phyloP scores from a whole-genome alignment of 1,140 invertebrate genomes.

The Drosophila neocordata region DNA sequence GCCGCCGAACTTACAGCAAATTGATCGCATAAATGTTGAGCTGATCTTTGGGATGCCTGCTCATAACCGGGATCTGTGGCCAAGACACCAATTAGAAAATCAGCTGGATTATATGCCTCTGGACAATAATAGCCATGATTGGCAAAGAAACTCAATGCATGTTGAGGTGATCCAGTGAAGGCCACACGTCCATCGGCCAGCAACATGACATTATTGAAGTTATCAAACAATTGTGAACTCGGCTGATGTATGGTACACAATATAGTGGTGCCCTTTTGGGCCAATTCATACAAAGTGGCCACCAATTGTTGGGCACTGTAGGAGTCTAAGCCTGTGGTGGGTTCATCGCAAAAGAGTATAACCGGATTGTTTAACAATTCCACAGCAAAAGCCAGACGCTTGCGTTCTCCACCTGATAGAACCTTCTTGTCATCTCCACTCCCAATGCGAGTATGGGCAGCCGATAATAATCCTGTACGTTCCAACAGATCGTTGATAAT shows the following conservation, averaged over 20 bases:
- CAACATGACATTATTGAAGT: slow-evolving; percentile 94
- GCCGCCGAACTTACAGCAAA: slow-evolving; percentile 90
- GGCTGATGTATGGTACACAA: slow-evolving; percentile 98
- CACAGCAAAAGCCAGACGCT: slow-evolving; percentile 95
- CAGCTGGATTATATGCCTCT: slow-evolving; percentile 94
- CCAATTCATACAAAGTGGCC: slow-evolving; percentile 87
- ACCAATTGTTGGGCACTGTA: slow-evolving; percentile 95
- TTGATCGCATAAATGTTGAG: slow-evolving; percentile 89
- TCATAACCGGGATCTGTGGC: slow-evolving; percentile 91
- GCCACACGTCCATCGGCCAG: slow-evolving; percentile 95
- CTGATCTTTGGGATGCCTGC: slow-evolving; percentile 85
- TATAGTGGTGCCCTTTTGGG: slow-evolving; percentile 90
- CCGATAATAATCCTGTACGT: slow-evolving; percentile 89
- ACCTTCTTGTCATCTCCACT: slow-evolving; percentile 88
- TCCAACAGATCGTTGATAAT: slow-evolving; percentile 88
- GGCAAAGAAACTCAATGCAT: slow-evolving; percentile 91
- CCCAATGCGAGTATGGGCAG: slow-evolving; percentile 90
- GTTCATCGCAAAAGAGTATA: slow-evolving; percentile 97
- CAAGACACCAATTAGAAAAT: slow-evolving; percentile 94
- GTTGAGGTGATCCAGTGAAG: slow-evolving; percentile 90
- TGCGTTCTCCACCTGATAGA: slow-evolving; percentile 96
- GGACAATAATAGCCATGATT: slow-evolving; percentile 91
- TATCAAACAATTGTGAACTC: slow-evolving; percentile 94
- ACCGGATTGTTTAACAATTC: slow-evolving; percentile 97
- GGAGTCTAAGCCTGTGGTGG: slow-evolving; percentile 96